These are phyloP conservation scores for Drosophila yakuba DNA, from an alignment of 1,140 invertebrate species.

Conservation along the genomic window DNA sequence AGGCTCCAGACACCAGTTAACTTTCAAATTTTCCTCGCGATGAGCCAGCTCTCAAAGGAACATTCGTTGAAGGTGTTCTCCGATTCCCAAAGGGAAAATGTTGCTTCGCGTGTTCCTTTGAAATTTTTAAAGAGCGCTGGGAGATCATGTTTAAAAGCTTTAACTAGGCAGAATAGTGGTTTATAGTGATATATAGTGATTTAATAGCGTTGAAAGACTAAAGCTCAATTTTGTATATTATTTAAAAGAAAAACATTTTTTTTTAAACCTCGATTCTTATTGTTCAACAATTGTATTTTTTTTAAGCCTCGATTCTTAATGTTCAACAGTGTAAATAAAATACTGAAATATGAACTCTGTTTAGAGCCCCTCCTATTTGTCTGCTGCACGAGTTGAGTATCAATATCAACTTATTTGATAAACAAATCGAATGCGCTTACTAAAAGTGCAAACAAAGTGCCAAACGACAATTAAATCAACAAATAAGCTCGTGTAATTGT, in stretches of 20 bases:
- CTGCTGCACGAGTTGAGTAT: not conserved
- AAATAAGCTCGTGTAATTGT: constrained; percentile 47
- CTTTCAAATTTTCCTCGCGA: constrained; percentile 24
- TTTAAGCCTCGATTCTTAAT: no score
- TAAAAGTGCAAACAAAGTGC: constrained; percentile 46
- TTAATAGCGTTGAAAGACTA: no score
- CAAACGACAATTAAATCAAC: constrained; percentile 49
- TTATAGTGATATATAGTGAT: no score
- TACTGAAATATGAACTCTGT: not conserved
- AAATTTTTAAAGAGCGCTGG: constrained; percentile 3
- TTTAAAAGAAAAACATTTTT: no score
- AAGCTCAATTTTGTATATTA: no score
- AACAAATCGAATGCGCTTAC: constrained; percentile 49
- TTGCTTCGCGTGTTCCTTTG: not conserved
- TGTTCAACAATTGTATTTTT: no score
- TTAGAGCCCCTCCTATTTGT: not conserved
- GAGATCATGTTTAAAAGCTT: not conserved
- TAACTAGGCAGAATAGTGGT: no score
- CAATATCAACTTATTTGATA: constrained; percentile 28
- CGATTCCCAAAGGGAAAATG: constrained; percentile 4
- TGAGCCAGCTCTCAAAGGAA: constrained; percentile 13
- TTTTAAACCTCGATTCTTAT: no score
- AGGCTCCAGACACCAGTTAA: constrained; percentile 20
- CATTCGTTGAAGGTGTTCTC: not conserved
- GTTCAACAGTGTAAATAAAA: no score